Evolutionary conservation across 2,888 invertebrate genomes (phyloP), one percentile per base, ranked within the genome.

Genomic region (Drosophila formosana): DNA sequence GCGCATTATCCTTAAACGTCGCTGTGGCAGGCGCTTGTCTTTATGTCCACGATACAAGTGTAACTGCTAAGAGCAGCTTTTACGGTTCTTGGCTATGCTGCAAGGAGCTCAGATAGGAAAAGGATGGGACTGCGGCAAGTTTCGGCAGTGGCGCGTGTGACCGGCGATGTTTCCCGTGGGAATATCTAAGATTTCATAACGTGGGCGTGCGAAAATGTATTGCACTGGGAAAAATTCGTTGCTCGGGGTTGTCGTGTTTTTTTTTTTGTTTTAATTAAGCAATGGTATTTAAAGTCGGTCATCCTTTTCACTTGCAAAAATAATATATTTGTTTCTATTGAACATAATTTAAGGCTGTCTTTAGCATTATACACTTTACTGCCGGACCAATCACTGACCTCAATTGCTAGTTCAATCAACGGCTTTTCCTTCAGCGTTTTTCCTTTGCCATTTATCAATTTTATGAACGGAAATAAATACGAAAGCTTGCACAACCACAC

Each of bases 1-100:
- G 74, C 88, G 70, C 66, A 87, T 89, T 84, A 84, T 84, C 84
- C 88, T 89, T 87, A 77, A 89, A 71, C 89, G 88, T 50, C 82
- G 89, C 52, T 77, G 70, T 45, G 84, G 72, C 84, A 78, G 67
- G 8, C 89, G 89, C 43, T 78, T 63, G 60, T 77, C 50, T 72
- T 78, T 62, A 63, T 83, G 53, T 66, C 55, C 66, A 8, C 50
- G 51, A 43, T 81, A 83, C 87, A 82, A 83, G 80, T 88, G 78
- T 63, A 82, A 67, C 53, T 66, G 86, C 67, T 50, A 50, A 56
- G 68, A 75, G 65, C 72, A 80, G 73, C 88, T 82, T 88, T 80
- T 45, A 46, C 49, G 56, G 13, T 74, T 64, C 39, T 51, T 26
- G 56, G 9, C 25, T 37, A 4, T 18, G 47, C 39, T 25, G 13